Conservation (phyloP, 2,113 vertebrate genomes). For the Acanthisitta chloris region DNA sequence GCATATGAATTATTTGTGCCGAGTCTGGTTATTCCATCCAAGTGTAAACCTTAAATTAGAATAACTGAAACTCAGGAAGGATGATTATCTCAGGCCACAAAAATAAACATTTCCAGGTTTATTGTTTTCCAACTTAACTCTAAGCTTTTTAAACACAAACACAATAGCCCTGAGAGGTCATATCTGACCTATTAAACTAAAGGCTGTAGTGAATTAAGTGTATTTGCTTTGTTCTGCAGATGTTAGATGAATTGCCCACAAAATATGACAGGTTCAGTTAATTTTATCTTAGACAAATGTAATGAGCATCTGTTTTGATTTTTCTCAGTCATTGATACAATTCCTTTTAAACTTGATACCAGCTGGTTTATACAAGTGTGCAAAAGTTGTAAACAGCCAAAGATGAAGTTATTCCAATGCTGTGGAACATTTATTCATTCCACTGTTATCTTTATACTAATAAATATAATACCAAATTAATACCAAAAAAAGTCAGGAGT, state of each 20-base stretch:
- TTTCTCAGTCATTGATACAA: slow-evolving; percentile 64
- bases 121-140: slow-evolving; percentile 66
- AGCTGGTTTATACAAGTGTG: slow-evolving; percentile 67
- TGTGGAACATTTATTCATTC: not conserved
- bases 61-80: slow-evolving; percentile 59
- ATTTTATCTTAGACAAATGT: slow-evolving; percentile 70
- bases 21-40: slow-evolving; percentile 20
- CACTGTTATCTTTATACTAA: slow-evolving; percentile 13
- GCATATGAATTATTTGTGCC: slow-evolving; percentile 9
- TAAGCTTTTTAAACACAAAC: slow-evolving; percentile 65
- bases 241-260: slow-evolving; percentile 65
- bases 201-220: slow-evolving; percentile 65
- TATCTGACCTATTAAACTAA: slow-evolving; percentile 60
- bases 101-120: slow-evolving; percentile 73
- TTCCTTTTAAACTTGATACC: slow-evolving; percentile 74
- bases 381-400: slow-evolving; percentile 66
- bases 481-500: not conserved
- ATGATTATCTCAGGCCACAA: slow-evolving; percentile 68
- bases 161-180: slow-evolving; percentile 51
- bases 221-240: slow-evolving; percentile 75
- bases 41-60: slow-evolving; percentile 48
- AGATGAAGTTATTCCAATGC: slow-evolving; percentile 44
- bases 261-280: slow-evolving; percentile 73
- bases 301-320: slow-evolving; percentile 77
- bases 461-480: not conserved